These are phyloP conservation scores for Venusia cambrica DNA, from an alignment of 2,888 invertebrate species.

Conservation along the genomic window DNA sequence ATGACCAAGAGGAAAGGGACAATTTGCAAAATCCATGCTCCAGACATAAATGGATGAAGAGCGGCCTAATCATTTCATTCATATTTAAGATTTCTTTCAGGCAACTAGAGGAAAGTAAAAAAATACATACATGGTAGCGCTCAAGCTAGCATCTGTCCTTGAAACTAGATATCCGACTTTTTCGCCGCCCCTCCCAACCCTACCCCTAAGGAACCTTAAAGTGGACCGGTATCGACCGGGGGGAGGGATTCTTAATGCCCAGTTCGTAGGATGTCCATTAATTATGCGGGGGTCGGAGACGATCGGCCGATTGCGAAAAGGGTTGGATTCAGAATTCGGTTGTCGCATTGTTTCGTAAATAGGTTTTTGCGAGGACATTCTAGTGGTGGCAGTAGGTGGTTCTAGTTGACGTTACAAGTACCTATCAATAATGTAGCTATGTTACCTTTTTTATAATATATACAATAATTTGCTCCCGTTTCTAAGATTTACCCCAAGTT, in stretches of 20 bases:
- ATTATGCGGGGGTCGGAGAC: conserved; percentile 61
- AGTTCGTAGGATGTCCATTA: conserved; percentile 71
- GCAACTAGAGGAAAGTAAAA: too few species aligned
- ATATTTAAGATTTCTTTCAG: too few species aligned
- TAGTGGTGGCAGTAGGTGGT: not conserved
- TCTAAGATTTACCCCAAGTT: too few species aligned
- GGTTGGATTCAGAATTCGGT: conserved; percentile 28
- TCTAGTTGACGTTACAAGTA: not conserved
- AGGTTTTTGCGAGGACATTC: conserved; percentile 21
- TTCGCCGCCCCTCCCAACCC: not conserved
- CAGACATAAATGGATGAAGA: too few species aligned
- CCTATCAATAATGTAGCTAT: too few species aligned
- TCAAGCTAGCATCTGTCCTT: too few species aligned
- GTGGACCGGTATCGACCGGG: conserved; percentile 61
- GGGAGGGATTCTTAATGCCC: conserved; percentile 64
- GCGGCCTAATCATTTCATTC: too few species aligned
- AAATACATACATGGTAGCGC: too few species aligned
- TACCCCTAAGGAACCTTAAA: conserved; percentile 43
- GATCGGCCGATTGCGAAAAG: conserved; percentile 41
- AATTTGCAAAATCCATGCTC: too few species aligned
- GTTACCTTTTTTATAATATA: too few species aligned
- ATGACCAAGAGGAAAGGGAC: too few species aligned
- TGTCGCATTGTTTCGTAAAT: conserved; percentile 29
- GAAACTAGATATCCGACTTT: conserved; percentile 5
- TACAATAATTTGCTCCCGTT: too few species aligned